Evolutionary conservation across 1,140 invertebrate species (phyloP).

Genomic region (Doryteuthis pealeii): DNA sequence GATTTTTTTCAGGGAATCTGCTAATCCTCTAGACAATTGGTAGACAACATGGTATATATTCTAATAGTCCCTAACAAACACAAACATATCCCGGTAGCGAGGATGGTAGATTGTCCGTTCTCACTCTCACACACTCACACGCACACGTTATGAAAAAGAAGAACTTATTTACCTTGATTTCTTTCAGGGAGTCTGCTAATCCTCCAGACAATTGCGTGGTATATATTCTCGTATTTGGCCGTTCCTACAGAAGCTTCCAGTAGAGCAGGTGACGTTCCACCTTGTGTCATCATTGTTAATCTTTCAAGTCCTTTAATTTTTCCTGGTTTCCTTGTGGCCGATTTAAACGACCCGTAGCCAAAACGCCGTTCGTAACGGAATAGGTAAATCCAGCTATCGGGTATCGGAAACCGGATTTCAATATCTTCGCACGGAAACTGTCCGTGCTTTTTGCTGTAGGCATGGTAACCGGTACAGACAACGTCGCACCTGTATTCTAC

Average conservation of each 20-base stretch:
- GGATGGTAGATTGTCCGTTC: no score
- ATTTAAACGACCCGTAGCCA: slow-evolving; percentile 98
- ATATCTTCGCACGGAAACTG: slow-evolving; percentile 82
- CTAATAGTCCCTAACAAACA: no score
- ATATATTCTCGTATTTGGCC: slow-evolving; percentile 99
- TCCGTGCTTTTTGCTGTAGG: slow-evolving; percentile 88
- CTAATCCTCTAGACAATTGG: slow-evolving; percentile 98
- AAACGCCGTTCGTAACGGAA: slow-evolving; percentile 98
- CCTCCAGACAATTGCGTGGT: slow-evolving; percentile 95
- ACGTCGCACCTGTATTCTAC: slow-evolving; percentile 93
- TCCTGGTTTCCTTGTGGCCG: slow-evolving; percentile 79
- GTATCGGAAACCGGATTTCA: slow-evolving; percentile 93
- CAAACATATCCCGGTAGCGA: no score
- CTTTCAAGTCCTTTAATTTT: slow-evolving; percentile 65
- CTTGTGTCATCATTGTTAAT: slow-evolving; percentile 72
- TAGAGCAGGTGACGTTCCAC: slow-evolving; percentile 83
- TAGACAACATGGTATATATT: slow-evolving; percentile 94
- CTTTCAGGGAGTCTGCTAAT: slow-evolving; percentile 94
- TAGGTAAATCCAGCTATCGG: slow-evolving; percentile 97
- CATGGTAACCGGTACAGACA: slow-evolving; percentile 93
- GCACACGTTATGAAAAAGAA: slow-evolving; percentile 12
- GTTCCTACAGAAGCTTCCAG: slow-evolving; percentile 97
- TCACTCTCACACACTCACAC: no score
- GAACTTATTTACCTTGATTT: slow-evolving; percentile 82
- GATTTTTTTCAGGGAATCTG: slow-evolving; percentile 92